Conservation (phyloP, 2,888 invertebrate genomes). For the Cataglyphis rosenhaueri region DNA sequence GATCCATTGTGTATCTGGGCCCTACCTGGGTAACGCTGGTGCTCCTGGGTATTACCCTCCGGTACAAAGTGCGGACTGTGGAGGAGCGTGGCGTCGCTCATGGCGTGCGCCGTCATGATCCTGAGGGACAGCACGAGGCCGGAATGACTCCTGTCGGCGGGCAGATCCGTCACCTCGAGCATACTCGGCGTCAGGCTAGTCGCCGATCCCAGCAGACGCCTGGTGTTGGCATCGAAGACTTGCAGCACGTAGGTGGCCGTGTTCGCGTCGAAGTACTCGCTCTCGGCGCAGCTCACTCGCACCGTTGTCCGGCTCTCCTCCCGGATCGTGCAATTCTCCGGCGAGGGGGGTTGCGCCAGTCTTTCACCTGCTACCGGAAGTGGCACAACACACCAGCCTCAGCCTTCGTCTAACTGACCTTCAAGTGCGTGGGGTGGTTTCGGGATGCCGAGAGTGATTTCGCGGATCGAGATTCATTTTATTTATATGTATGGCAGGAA, state of each 20-base stretch:
- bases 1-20: slow-evolving; percentile 66
- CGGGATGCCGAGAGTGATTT: slow-evolving; percentile 3
- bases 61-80: slow-evolving; percentile 83
- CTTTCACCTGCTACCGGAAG: slow-evolving; percentile 80
- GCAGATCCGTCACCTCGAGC: slow-evolving; percentile 86
- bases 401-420: slow-evolving; percentile 68
- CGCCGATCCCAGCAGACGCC: slow-evolving; percentile 86
- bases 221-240: slow-evolving; percentile 86
- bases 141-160: slow-evolving; percentile 83
- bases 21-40: slow-evolving; percentile 83
- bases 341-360: slow-evolving; percentile 85
- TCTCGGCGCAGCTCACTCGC: slow-evolving; percentile 86
- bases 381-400: slow-evolving; percentile 76
- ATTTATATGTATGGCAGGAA: neutral
- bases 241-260: slow-evolving; percentile 86
- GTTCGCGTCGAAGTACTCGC: slow-evolving; percentile 82
- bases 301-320: slow-evolving; percentile 85
- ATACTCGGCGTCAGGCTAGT: slow-evolving; percentile 86
- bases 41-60: slow-evolving; percentile 83
- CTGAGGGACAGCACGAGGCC: slow-evolving; percentile 86
- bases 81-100: slow-evolving; percentile 87
- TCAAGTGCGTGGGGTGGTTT: slow-evolving; percentile 16
- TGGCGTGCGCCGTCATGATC: slow-evolving; percentile 86
- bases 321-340: slow-evolving; percentile 87
- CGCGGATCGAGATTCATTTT: slow-evolving; percentile 16